phyloP scores from a whole-genome alignment of 2,888 invertebrate genomes.

The Drosophila atroscutellata region DNA sequence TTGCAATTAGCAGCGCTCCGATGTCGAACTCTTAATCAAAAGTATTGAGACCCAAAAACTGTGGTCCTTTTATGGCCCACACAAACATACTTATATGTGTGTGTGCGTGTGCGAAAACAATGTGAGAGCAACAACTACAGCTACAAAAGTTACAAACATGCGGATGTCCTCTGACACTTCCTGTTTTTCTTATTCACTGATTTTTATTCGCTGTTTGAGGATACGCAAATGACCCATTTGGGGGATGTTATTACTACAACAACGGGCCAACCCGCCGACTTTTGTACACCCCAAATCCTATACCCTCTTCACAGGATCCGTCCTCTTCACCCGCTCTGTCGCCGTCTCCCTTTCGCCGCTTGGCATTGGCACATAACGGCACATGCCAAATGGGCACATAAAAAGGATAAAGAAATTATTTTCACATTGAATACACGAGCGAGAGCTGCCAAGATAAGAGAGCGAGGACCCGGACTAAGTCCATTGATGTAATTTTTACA shows the following conservation, averaged over 20 bases:
- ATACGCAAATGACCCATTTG: slow-evolving; percentile 85
- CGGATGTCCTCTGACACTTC: slow-evolving; percentile 83
- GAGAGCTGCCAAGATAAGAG: slow-evolving; percentile 56
- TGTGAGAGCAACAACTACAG: slow-evolving; percentile 28
- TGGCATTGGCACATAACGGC: slow-evolving; percentile 76
- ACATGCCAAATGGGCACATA: slow-evolving; percentile 84
- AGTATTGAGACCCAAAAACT: slow-evolving; percentile 70
- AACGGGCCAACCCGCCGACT: slow-evolving; percentile 61
- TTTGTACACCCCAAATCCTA: slow-evolving; percentile 32
- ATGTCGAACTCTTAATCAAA: slow-evolving; percentile 79
- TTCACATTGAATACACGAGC: slow-evolving; percentile 82
- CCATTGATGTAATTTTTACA: slow-evolving; percentile 77
- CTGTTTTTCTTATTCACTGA: slow-evolving; percentile 84
- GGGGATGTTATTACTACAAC: slow-evolving; percentile 84
- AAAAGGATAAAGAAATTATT: slow-evolving; percentile 85
- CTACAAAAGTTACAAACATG: slow-evolving; percentile 68
- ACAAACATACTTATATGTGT: slow-evolving; percentile 17
- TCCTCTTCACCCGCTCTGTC: background rate
- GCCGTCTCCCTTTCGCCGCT: slow-evolving; percentile 26
- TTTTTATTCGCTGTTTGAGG: slow-evolving; percentile 85
- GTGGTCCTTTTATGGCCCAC: slow-evolving; percentile 68
- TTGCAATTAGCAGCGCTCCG: slow-evolving; percentile 74
- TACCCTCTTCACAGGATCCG: background rate
- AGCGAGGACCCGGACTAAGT: slow-evolving; percentile 48
- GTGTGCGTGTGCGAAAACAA: slow-evolving; percentile 33